phyloP scores from a whole-genome alignment of 2,888 invertebrate species.

The Callimorpha dominula region DNA sequence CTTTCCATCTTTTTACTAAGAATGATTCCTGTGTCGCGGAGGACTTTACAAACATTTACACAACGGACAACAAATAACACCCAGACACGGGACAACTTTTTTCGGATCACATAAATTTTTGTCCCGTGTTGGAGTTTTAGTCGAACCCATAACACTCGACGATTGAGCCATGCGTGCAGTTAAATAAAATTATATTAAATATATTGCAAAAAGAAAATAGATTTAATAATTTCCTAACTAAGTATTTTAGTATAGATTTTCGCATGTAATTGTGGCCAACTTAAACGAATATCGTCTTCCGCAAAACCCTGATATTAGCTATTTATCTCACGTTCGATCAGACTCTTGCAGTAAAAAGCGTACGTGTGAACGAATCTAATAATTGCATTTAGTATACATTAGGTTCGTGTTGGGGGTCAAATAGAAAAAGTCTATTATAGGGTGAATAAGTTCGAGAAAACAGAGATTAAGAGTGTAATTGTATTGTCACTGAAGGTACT shows the following conservation, averaged over 20 bases:
- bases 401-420: constrained; percentile 26
- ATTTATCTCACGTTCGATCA: constrained; percentile 55
- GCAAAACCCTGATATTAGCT: constrained; percentile 44
- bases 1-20: too few relatives aligned
- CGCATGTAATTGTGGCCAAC: constrained; percentile 35
- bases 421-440: constrained; percentile 32
- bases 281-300: constrained; percentile 36
- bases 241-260: not conserved
- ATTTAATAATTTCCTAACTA: too few relatives aligned
- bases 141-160: too few relatives aligned
- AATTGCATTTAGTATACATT: constrained; percentile 48
- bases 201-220: too few relatives aligned
- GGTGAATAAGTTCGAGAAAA: constrained; percentile 11
- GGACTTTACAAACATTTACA: too few relatives aligned
- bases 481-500: not conserved
- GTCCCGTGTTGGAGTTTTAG: too few relatives aligned
- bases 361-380: constrained; percentile 50
- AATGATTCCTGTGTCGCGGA: too few relatives aligned
- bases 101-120: too few relatives aligned
- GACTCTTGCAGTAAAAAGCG: constrained; percentile 47
- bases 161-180: too few relatives aligned
- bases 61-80: too few relatives aligned
- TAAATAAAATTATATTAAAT: too few relatives aligned
- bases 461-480: constrained; percentile 8
- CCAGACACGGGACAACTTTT: too few relatives aligned